Evolutionary conservation across 2,797 vertebrate species (phyloP), one percentile per base, ranked within the genome.

Genomic region (Coracias cyanogaster): DNA sequence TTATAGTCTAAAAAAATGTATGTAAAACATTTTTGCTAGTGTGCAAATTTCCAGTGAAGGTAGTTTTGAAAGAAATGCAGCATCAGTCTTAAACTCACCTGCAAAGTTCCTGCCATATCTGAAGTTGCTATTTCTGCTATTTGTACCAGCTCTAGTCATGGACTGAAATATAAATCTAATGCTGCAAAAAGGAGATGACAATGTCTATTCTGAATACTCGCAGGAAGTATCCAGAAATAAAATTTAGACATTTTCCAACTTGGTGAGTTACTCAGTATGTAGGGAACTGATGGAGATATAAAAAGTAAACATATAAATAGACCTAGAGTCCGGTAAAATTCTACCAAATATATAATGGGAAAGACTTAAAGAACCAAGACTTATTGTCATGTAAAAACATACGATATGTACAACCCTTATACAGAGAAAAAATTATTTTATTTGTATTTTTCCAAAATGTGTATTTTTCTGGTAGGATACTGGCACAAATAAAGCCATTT

Each of bases 221-320:
- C 33, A 51, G 48, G 49, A 89, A 70, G 24, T 17, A 62, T 33
- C 35, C 70, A 94, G 43, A 84, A 90, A 90, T 52, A 73, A 84
- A 82, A 62, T 49, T 29, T 19, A 2, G 43, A 67, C 21, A 48
- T 60, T 51, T 86, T 62, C 41, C 65, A 81, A 20, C 19, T 46
- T 2, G 1, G 22, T 70, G 33, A 87, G 58, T 51, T 87, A 57
- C 45, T 91, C 33, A 19, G 13, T 22, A 57, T 48, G 35, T n/a
- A 41, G 4, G 65, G 33, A 80, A 81, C 10, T 81, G 57, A 61
- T 37, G 13, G 24, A 72, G 46, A 64, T 58, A 90, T 14, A 83
- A 78, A 93, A 91, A 94, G 9, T 58, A 93, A 88, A 66, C 29
- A 64, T 17, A 65, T 28, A 84, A 91, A 86, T 39, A 90, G 29